Evolutionary conservation across 2,888 invertebrate species (phyloP).

Genomic region (Lycocerus yunnanus): DNA sequence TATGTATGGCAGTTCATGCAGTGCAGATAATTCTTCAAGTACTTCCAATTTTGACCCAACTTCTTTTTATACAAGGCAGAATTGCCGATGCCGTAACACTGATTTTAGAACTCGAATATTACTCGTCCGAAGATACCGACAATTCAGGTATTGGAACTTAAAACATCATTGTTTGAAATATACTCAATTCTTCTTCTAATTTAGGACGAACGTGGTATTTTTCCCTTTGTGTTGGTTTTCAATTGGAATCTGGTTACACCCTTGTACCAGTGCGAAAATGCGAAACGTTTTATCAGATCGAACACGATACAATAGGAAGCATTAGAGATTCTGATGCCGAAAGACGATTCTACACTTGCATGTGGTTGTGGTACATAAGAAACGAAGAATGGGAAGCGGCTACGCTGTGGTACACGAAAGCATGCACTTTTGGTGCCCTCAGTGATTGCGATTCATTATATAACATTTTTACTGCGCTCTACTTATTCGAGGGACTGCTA

Average conservation of each 20-base stretch:
- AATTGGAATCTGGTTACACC: conserved; percentile 64
- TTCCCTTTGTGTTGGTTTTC: conserved; percentile 60
- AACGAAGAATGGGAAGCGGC: conserved; percentile 63
- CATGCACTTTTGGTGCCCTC: conserved; percentile 46
- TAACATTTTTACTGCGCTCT: conserved; percentile 57
- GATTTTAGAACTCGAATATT: conserved; percentile 52
- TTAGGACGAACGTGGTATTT: conserved; percentile 65
- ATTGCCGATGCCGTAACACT: conserved; percentile 53
- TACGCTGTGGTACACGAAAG: conserved; percentile 60
- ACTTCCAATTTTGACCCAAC: conserved; percentile 52
- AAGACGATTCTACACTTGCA: conserved; percentile 60
- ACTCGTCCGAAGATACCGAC: conserved; percentile 43
- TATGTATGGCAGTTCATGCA: conserved; percentile 50
- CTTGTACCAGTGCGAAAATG: conserved; percentile 59
- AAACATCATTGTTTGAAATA: background rate
- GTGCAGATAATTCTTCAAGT: conserved; percentile 45
- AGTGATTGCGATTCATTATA: conserved; percentile 47
- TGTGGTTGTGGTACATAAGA: conserved; percentile 67
- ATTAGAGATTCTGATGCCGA: conserved; percentile 60
- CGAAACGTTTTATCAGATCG: conserved; percentile 60
- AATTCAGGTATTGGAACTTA: conserved; percentile 37
- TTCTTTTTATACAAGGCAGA: conserved; percentile 50
- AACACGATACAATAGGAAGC: conserved; percentile 57
- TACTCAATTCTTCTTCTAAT: background rate
- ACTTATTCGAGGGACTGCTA: conserved; percentile 62